A percentile compares a stretch with the other conserved stretches of the same genome.
Evolutionary conservation across 2,888 invertebrate species (phyloP).

Genomic region (Acleris sparsana): DNA sequence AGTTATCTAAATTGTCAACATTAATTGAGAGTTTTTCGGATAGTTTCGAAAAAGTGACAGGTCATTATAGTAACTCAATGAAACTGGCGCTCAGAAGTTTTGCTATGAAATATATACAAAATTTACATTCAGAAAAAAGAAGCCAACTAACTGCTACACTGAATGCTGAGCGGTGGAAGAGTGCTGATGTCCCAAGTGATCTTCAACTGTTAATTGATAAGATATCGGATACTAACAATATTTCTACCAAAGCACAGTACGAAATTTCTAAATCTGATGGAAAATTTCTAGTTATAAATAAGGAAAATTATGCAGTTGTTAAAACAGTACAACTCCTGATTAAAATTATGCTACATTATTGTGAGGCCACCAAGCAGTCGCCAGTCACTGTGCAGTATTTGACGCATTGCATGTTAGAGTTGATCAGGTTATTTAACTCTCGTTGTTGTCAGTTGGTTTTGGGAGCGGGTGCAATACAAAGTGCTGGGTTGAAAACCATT

Average conservation of each 20-base stretch:
- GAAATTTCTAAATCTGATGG: conserved; percentile 75
- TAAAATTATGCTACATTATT: conserved; percentile 96
- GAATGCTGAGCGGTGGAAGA: conserved; percentile 96
- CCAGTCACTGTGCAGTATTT: conserved; percentile 91
- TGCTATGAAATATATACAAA: conserved; percentile 94
- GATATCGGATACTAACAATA: conserved; percentile 83
- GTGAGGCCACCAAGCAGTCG: conserved; percentile 90
- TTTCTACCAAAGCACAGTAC: conserved; percentile 65
- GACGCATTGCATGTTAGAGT: conserved; percentile 93
- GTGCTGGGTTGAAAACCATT: conserved; percentile 96
- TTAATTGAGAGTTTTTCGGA: conserved; percentile 91
- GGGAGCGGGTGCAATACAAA: conserved; percentile 97
- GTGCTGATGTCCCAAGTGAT: conserved; percentile 94
- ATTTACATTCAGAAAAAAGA: conserved; percentile 95
- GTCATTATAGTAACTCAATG: conserved; percentile 90
- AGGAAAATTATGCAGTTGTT: conserved; percentile 90
- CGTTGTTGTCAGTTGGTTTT: conserved; percentile 96
- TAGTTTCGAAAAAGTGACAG: conserved; percentile 89
- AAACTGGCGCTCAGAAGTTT: conserved; percentile 93
- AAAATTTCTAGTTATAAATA: conserved; percentile 85
- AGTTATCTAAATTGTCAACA: conserved; percentile 89
- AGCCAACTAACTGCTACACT: conserved; percentile 92
- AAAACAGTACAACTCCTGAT: conserved; percentile 93
- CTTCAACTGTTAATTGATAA: conserved; percentile 93
- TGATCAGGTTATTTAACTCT: conserved; percentile 94